A percentile compares a stretch with the other conserved stretches of the same genome.
These are phyloP conservation scores for Bos taurus DNA, from an alignment of 2,113 vertebrate species.

Conservation along the genomic window DNA sequence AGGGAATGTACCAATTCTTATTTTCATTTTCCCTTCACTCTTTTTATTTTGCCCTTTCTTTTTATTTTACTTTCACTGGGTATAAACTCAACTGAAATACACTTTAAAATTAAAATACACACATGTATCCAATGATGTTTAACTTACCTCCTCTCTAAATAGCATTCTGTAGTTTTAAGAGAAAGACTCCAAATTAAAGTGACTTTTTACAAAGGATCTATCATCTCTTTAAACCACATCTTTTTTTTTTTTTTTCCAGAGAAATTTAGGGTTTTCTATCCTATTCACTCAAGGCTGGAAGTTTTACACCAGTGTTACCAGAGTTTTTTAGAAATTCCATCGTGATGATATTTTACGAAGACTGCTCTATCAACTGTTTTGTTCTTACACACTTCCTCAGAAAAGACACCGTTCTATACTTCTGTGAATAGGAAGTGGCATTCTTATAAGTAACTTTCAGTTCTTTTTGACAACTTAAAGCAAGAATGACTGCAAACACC, in stretches of 20 bases:
- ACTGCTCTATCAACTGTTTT: not conserved
- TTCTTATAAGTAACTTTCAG: conserved; percentile 32
- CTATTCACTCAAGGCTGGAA: not conserved
- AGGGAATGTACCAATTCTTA: not conserved
- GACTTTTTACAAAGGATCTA: not conserved
- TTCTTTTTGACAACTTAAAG: conserved; percentile 21
- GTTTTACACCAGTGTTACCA: not conserved
- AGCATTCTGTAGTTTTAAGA: not conserved
- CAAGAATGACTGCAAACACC: conserved; percentile 36
- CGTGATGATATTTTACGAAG: not conserved
- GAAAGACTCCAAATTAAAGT: not conserved
- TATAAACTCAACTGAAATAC: not conserved
- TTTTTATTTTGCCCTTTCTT: not conserved
- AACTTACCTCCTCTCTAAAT: not conserved
- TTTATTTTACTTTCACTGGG: not conserved
- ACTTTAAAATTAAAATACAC: not conserved
- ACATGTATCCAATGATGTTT: not conserved
- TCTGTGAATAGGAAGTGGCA: conserved; percentile 34
- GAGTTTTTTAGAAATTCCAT: not conserved
- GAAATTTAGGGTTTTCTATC: not conserved
- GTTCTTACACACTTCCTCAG: conserved; percentile 65
- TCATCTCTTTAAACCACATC: not conserved
- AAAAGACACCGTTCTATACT: not conserved
- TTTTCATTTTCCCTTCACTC: not conserved
- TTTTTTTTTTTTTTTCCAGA: not conserved